Conservation (phyloP, 2,888 invertebrate species). For the Scrobipalpa costella region DNA sequence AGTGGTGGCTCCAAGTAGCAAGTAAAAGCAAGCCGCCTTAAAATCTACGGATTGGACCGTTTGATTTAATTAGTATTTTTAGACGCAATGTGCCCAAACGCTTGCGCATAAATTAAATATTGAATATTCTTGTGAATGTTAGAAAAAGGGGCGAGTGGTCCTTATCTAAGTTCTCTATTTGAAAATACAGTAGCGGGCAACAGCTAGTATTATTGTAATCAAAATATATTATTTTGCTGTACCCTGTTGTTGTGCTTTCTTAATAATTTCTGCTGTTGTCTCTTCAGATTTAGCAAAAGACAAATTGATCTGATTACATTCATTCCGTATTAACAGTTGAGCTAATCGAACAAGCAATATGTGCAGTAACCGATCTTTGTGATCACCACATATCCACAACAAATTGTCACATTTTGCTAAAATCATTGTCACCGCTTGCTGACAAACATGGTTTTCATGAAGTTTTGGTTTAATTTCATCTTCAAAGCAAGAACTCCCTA, state of each 20-base stretch:
- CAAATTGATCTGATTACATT: conserved; percentile 22
- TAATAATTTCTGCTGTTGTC: conserved; percentile 25
- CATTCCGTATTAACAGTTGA: conserved; percentile 26
- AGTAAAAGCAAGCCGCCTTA: too few relatives aligned
- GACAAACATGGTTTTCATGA: conserved; percentile 29
- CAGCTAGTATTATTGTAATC: conserved; percentile 9
- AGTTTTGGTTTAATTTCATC: conserved; percentile 27
- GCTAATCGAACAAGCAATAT: conserved; percentile 21
- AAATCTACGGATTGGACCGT: too few relatives aligned
- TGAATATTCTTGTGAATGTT: too few relatives aligned
- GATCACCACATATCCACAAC: conserved; percentile 28
- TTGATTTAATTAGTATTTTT: too few relatives aligned
- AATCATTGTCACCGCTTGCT: conserved; percentile 29
- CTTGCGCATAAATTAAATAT: too few relatives aligned
- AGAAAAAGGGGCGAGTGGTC: too few relatives aligned
- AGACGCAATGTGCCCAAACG: too few relatives aligned
- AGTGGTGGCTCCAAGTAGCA: too few relatives aligned
- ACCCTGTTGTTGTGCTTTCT: conserved; percentile 21
- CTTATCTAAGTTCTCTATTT: too few relatives aligned
- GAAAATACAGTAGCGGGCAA: too few relatives aligned
- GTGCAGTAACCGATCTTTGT: conserved; percentile 26
- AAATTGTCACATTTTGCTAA: conserved; percentile 29
- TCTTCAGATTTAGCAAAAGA: conserved; percentile 25
- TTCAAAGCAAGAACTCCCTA: conserved; percentile 28
- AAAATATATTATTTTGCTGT: conserved; percentile 19